Evolutionary conservation across 2,113 vertebrate genomes (phyloP), one percentile per base, ranked within the genome.

Genomic region (Irena cyanogastra): DNA sequence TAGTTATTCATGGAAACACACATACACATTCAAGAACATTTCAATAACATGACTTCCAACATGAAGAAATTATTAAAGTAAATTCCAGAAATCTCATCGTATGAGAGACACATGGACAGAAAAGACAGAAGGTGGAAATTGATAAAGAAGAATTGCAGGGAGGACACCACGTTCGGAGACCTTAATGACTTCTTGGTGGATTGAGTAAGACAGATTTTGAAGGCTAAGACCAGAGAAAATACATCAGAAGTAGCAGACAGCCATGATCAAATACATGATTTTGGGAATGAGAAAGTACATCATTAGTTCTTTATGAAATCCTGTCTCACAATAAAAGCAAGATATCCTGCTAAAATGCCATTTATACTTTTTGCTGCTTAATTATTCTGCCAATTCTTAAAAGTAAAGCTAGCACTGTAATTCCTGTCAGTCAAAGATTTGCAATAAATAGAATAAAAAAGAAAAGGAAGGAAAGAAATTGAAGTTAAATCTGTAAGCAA

Each of bases 401-500:
- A 90, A 30, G 19, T 70, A 87, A 91, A 30, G 28, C 12, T 56
- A 79, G 54, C 31, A 49, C 9, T 35, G 61, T 90, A 87, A 74
- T 64, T 81, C 44, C 10, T 54, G 35, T 59, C 64, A 57, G 44
- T 42, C 24, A 49, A 90, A 61, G 23, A 37, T 70, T 22, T 83
- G 15, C 4, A 54, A 83, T 33, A 57, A 5, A 24, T 6, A n/a
- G 5, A 24, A 45, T 26, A 66, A 47, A 59, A 64, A 37, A 69
- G 30, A n/a, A 53, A 70, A 61, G 13, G 22, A 86, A 53, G 3
- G 21, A 45, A 71, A 80, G 63, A 63, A 17, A 16, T 14, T 11
- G 26, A 88, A 69, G n/a, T 41, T 76, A 86, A 95, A 81, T 56
- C 22, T 87, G 30, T 28, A 71, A 91, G 35, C 16, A 87, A 72